phyloP scores from a whole-genome alignment of 1,140 invertebrate species.

The Macrobrachium rosenbergii region DNA sequence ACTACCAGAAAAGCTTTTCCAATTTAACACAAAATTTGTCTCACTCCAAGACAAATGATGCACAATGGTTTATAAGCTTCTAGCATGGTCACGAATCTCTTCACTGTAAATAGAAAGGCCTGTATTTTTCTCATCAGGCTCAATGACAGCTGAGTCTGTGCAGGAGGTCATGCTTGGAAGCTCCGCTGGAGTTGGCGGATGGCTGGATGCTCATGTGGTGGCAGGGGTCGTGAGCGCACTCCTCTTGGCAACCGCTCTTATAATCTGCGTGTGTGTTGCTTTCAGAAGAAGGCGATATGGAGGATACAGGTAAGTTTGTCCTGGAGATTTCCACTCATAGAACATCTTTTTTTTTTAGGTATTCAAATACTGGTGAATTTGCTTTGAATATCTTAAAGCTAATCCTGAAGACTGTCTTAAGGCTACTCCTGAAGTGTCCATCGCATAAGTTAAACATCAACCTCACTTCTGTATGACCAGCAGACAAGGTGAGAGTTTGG shows the following conservation, averaged over 20 bases:
- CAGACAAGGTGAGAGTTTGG: conserved; percentile 52
- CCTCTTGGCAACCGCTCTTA: conserved; percentile 51
- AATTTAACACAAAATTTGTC: no score
- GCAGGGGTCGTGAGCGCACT: conserved; percentile 62
- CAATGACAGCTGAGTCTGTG: conserved; percentile 47
- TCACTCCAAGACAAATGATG: no score
- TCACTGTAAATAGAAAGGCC: not conserved
- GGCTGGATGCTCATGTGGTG: conserved; percentile 62
- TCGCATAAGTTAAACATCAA: no score
- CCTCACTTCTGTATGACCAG: conserved; percentile 9
- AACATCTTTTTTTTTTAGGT: no score
- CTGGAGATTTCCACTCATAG: not conserved
- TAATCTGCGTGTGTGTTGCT: conserved; percentile 61
- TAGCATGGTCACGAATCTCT: no score
- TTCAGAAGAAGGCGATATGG: conserved; percentile 47
- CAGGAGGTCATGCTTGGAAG: conserved; percentile 54
- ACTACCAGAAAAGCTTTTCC: no score
- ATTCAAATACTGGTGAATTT: no score
- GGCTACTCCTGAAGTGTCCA: no score
- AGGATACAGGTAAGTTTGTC: conserved; percentile 42
- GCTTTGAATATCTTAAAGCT: no score
- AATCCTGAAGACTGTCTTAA: no score
- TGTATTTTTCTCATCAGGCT: not conserved
- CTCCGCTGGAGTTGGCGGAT: not conserved
- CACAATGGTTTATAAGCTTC: not conserved